Percentiles rank a stretch among this genome's conserved stretches.
Evolutionary conservation across 1,140 invertebrate species (phyloP).

Genomic region (Drosophila cardini): DNA sequence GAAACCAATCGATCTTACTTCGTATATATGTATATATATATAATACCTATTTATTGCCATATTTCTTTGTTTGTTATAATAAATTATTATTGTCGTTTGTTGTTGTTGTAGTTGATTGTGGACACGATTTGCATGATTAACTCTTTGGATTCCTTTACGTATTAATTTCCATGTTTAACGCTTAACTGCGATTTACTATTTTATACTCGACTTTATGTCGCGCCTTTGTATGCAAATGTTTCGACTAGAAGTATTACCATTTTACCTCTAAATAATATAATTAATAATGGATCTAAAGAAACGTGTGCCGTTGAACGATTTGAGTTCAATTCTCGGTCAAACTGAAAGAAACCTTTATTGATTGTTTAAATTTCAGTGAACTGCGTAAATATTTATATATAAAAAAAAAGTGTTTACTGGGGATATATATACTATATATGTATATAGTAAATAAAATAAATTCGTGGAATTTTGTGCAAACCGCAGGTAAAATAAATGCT

Average conservation of each 20-base stretch:
- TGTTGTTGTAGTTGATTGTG: slow-evolving; percentile 24
- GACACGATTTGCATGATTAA: slow-evolving; percentile 75
- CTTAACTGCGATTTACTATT: slow-evolving; percentile 40
- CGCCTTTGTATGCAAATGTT: slow-evolving; percentile 71
- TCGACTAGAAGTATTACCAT: slow-evolving; percentile 20
- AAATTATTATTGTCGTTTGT: slow-evolving; percentile 16
- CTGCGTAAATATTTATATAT: slow-evolving; percentile 66
- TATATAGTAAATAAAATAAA: not conserved
- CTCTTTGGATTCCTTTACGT: slow-evolving; percentile 50
- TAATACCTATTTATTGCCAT: slow-evolving; percentile 10
- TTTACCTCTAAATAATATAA: slow-evolving; percentile 17
- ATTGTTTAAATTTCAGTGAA: slow-evolving; percentile 53
- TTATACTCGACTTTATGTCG: slow-evolving; percentile 24
- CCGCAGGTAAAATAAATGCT: slow-evolving; percentile 44
- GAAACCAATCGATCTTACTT: slow-evolving; percentile 50
- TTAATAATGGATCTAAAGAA: slow-evolving; percentile 17
- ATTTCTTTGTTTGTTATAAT: slow-evolving; percentile 39
- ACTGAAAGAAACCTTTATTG: not conserved
- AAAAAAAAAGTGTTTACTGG: no score
- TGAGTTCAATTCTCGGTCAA: not conserved
- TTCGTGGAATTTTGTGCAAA: slow-evolving; percentile 42
- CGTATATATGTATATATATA: no score
- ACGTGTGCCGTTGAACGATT: not conserved
- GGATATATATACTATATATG: no score
- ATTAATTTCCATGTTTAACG: slow-evolving; percentile 68